Evolutionary conservation across 2,797 vertebrate genomes (phyloP).

Genomic region (Fringilla coelebs): DNA sequence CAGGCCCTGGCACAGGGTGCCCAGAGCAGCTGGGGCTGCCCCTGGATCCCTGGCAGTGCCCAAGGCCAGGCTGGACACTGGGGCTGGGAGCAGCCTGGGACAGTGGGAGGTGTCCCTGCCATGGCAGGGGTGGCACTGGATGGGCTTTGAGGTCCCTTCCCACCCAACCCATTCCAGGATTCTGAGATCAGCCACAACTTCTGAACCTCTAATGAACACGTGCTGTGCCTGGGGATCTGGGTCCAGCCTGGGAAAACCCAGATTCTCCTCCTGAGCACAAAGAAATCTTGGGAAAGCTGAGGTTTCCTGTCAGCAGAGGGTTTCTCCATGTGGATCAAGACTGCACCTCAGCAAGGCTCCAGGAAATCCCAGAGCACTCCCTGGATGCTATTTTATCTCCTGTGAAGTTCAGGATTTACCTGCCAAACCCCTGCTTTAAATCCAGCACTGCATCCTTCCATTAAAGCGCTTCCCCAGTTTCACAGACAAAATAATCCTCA

Average conservation of each 20-base stretch:
- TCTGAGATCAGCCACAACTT: neutral
- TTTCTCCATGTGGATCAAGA: neutral
- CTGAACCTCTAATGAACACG: neutral
- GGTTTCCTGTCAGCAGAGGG: neutral
- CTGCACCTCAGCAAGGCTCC: neutral
- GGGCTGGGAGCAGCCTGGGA: neutral
- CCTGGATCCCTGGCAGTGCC: neutral
- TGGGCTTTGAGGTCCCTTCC: neutral
- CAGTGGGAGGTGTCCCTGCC: neutral
- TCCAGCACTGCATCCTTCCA: neutral
- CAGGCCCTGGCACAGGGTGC: neutral
- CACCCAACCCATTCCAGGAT: neutral
- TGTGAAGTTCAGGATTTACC: neutral
- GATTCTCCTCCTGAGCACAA: neutral
- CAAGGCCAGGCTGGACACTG: neutral
- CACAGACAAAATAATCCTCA: neutral
- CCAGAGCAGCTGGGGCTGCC: neutral
- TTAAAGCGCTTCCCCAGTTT: neutral
- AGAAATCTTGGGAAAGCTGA: neutral
- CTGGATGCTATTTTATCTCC: neutral
- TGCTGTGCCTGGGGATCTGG: neutral
- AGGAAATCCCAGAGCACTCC: neutral
- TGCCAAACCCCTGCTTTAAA: neutral
- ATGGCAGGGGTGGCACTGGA: neutral
- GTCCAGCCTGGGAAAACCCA: neutral